Evolutionary conservation across 2,888 invertebrate genomes (phyloP), one percentile per base, ranked within the genome.

Genomic region (Mythimna vitellina): DNA sequence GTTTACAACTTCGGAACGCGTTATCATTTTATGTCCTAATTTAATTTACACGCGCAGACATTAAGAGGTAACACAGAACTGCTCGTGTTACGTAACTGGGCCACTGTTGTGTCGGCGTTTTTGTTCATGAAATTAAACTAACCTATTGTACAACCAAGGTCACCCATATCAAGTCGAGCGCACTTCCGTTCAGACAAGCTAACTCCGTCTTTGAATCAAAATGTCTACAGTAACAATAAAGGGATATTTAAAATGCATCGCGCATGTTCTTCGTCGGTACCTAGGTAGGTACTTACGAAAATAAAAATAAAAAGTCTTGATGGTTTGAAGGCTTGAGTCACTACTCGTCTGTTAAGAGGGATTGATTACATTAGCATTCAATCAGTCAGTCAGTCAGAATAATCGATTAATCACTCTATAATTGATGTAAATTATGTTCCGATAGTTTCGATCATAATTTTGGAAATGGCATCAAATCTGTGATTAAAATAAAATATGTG

Each of bases 141-240:
- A 92, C 87, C 91, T 91, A 93, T 93, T 93, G 93, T 94, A 87
- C 86, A 80, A 71, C 84, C 94, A 95, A 95, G 96, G 96, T 93
- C 92, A 95, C 93, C 93, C 92, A 92, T 92, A 92, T 93, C 91
- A 93, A 92, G 92, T 90, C 91, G 86, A 89, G 89, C 91, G 89
- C 87, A 89, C 92, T 94, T 94, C 93, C 94, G 92, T 76, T 89
- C 87, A 82, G 83, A 78, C 76, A 73, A 78, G 72, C 68, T 70
- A 70, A 85, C 73, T 82, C 71, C 67, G 76, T 71, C 68, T 81
- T 76, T 74, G 69, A 82, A 65, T 78, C 66, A 49, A 65, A 79
- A 82, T 75, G 56, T 32, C 70, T 72, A 29, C 49, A 62, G 38
- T 62, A 46, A 78, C 42, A 71, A 71, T 81, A 71, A 74, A 81